Percentiles rank a stretch among this genome's conserved stretches.
Evolutionary conservation across 2,113 vertebrate species (phyloP).

Genomic region (Cryptotis parvus): DNA sequence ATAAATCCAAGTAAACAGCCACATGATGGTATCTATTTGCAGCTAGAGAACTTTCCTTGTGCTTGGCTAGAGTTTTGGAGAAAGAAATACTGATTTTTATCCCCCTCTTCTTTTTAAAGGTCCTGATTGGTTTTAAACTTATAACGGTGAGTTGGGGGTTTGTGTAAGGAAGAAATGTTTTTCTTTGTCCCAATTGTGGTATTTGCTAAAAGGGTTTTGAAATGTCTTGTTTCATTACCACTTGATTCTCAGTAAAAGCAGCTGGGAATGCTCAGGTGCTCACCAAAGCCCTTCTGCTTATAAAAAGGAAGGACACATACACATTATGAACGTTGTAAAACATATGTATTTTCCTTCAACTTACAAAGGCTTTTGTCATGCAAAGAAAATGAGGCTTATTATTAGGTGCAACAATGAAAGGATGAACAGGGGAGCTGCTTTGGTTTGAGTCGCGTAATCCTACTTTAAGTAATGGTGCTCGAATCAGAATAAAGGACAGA

Average conservation of each 20-base stretch:
- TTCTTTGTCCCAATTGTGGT: background rate
- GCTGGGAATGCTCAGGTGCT: slow-evolving; percentile 12
- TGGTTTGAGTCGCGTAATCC: slow-evolving; percentile 57
- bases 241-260: background rate
- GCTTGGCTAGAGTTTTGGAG: background rate
- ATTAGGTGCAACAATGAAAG: slow-evolving; percentile 30
- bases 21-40: background rate
- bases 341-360: slow-evolving; percentile 38
- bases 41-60: background rate
- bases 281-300: background rate
- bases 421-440: background rate
- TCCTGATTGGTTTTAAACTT: background rate
- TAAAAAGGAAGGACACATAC: background rate
- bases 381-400: slow-evolving; percentile 39
- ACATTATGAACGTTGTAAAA: slow-evolving; percentile 41
- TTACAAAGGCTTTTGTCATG: slow-evolving; percentile 50
- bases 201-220: slow-evolving; percentile 19
- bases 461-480: slow-evolving; percentile 56
- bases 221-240: slow-evolving; percentile 26
- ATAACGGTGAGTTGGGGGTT: background rate
- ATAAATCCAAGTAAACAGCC: background rate
- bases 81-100: background rate
- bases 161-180: background rate
- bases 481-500: slow-evolving; percentile 8
- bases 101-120: background rate